Evolutionary conservation across 2,888 invertebrate species (phyloP), one percentile per base, ranked within the genome.

Genomic region (Standfussiana lucernea): DNA sequence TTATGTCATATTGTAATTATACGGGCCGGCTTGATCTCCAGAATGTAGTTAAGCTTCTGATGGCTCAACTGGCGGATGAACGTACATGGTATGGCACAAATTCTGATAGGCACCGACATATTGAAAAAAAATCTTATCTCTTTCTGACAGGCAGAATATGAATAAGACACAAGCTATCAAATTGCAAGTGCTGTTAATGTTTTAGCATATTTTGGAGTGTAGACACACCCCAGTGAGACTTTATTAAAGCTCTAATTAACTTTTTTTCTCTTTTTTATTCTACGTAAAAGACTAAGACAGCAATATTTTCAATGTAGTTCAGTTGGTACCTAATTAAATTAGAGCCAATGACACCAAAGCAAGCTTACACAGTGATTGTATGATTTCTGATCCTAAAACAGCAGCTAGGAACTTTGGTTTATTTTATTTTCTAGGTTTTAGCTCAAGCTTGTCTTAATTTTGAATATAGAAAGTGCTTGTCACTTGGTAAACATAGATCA

Each of bases 21-120:
- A 53, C 10, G 15, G 86, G 83, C 83, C 83, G 83, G 83, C 83
- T 84, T 71, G n/a, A 76, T 81, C 83, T 83, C 83, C 82, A 78
- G 45, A 64, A 32, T 67, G 50, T 72, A 40, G 5, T 72, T 7
- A 80, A 71, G 82, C 77, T 81, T 80, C 61, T 80, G 71, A 70
- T 47, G 64, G 59, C 69, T 75, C 28, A 66, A 66, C 61, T 81
- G 81, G 76, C 66, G 47, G 37, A 28, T 76, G 40, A n/a, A 61
- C 47, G 32, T 69, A 75, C 40, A 61, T 32, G 50, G 59, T 66
- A 35, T 80, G 13, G 50, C 68, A 32, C 53, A 28, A 45, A 83
- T 61, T 77, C 24, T 70, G 47, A 11, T 37, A 8, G 28, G 53
- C 18, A 32, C 35, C 21, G n/a, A 37, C 32, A 24, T 2, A 15